Evolutionary conservation across 2,888 invertebrate genomes (phyloP), one percentile per base, ranked within the genome.

Genomic region (Caradrina kadenii): DNA sequence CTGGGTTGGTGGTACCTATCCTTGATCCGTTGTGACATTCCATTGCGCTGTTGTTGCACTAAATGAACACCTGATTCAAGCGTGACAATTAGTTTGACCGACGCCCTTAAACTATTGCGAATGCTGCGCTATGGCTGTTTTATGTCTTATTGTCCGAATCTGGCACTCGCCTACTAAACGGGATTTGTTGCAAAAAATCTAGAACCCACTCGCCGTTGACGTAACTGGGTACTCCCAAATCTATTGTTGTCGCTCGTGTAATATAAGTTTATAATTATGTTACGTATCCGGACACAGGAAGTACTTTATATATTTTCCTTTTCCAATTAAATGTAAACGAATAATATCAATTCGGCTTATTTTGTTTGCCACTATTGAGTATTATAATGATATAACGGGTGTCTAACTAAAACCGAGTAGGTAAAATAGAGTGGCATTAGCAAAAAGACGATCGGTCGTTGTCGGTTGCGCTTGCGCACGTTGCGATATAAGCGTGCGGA

Each of bases 401-500:
- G 79, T 54, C 60, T 56, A 69, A 61, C 59, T 64, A 69, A 77
- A 70, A 50, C 74, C 59, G 78, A 84, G 82, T 71, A 45, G 45
- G 45, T 45, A 76, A 79, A 84, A 75, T 80, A 82, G 79, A 83
- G 77, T 77, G 82, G 85, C 79, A 80, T 81, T 77, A 78, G 82
- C 75, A 84, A 86, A 85, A 84, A 81, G 85, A 85, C 84, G 67
- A 80, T 64, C 62, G 81, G 69, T 73, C 64, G 73, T 68, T 62
- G 63, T 64, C 68, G 84, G 84, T 83, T 84, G 86, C 86, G 87
- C 83, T 84, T 73, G 85, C 83, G 79, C 83, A 80, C 82, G 84
- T 69, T 79, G 58, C 80, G 86, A 93, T 95, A 95, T 92, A 95
- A 95, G 90, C 82, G 80, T 75, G 82, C 66, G 87, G 82, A 80